phyloP scores from a whole-genome alignment of 2,797 vertebrate species.

The Coregonus sp. region DNA sequence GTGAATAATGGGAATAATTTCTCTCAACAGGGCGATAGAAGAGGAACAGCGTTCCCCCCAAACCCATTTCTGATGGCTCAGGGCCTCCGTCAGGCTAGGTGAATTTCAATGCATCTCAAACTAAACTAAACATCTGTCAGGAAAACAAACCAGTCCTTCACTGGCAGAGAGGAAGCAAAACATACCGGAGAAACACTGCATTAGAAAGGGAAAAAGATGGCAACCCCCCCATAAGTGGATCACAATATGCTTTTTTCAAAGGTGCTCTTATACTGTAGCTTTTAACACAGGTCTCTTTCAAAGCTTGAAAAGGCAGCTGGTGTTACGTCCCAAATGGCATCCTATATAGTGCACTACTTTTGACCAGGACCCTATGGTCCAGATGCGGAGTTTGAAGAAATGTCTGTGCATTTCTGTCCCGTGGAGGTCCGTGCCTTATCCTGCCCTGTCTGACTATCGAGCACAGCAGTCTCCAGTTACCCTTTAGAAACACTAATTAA shows the following conservation, averaged over 20 bases:
- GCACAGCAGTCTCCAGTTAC: slow-evolving; percentile 16
- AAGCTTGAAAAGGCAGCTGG: background rate
- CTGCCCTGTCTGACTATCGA: background rate
- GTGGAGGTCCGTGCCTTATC: slow-evolving; percentile 4
- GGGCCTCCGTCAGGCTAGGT: background rate
- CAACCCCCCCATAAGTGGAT: background rate
- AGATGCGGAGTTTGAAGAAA: background rate
- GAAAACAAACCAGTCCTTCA: background rate
- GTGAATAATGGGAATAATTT: slow-evolving; percentile 57
- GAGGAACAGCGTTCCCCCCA: slow-evolving; percentile 41
- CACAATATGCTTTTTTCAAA: background rate
- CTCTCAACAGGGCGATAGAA: slow-evolving; percentile 51
- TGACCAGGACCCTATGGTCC: background rate
- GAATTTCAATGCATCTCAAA: slow-evolving; percentile 35
- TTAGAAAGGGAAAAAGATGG: background rate
- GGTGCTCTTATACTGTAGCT: background rate
- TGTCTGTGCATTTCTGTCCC: background rate
- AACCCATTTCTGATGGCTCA: slow-evolving; percentile 34
- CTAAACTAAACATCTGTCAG: background rate
- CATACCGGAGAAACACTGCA: background rate
- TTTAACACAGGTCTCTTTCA: background rate
- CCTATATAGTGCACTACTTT: background rate
- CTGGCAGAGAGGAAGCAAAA: background rate
- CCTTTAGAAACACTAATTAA: slow-evolving; percentile 48
- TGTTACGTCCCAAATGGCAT: background rate